A percentile compares a stretch with the other conserved stretches of the same genome.
Evolutionary conservation across 2,888 invertebrate species (phyloP).

Genomic region (Acanthosoma haemorrhoidale): DNA sequence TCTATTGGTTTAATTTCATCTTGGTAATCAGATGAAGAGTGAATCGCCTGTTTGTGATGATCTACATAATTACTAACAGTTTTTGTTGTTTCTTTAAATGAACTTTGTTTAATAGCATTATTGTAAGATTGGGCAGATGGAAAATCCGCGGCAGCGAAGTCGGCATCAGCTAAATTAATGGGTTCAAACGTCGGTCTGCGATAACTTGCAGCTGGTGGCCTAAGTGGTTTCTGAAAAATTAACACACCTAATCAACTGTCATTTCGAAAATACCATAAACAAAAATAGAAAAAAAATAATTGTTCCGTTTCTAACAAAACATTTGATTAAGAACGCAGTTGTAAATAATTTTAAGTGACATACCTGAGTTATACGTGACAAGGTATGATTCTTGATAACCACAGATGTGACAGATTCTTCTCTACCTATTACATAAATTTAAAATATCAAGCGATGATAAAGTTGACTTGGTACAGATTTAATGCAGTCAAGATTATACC

Average conservation of each 20-base stretch:
- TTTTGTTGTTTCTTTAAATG: background rate
- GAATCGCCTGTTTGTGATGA: background rate
- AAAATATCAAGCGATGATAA: conserved; percentile 26
- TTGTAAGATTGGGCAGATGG: conserved; percentile 18
- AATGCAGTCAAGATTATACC: conserved; percentile 44
- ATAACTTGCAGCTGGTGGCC: conserved; percentile 41
- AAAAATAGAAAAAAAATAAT: no score
- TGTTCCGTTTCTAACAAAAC: no score
- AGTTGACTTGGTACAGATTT: conserved; percentile 15
- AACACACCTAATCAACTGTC: background rate
- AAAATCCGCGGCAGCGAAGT: conserved; percentile 42
- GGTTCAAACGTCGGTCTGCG: conserved; percentile 44
- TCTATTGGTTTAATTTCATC: background rate
- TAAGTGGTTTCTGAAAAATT: conserved; percentile 34
- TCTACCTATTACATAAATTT: conserved; percentile 37
- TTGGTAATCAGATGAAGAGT: background rate
- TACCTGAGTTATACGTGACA: conserved; percentile 38
- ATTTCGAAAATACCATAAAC: background rate
- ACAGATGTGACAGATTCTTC: conserved; percentile 39
- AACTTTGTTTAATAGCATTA: conserved; percentile 14
- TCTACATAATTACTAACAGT: background rate
- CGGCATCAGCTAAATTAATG: conserved; percentile 44
- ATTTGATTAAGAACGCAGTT: background rate
- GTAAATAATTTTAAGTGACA: background rate
- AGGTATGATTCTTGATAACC: conserved; percentile 36